These are phyloP conservation scores for Pseudomyrmex cubaensis DNA, from an alignment of 1,140 invertebrate species.

Conservation along the genomic window DNA sequence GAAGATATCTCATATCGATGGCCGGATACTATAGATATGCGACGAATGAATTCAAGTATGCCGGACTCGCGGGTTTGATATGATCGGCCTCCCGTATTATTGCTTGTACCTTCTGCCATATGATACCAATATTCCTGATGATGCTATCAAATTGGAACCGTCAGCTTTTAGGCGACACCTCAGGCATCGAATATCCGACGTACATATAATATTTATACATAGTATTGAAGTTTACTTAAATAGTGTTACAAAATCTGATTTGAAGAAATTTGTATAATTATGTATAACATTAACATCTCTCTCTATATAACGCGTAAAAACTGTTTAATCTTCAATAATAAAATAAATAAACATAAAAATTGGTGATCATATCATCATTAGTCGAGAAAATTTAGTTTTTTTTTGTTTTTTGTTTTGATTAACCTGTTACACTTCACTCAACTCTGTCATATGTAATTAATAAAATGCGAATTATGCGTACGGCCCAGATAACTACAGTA, in stretches of 20 bases:
- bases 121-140: conserved; percentile 80
- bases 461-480: conserved; percentile 41
- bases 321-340: no score
- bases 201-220: not conserved
- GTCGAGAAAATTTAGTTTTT: no score
- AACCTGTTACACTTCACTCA: no score
- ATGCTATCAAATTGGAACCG: conserved; percentile 58
- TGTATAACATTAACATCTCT: not conserved
- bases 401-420: no score
- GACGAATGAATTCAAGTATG: conserved; percentile 83
- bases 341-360: no score
- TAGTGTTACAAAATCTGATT: no score
- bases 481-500: conserved; percentile 1
- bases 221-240: no score
- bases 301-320: no score
- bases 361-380: no score
- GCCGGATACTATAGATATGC: conserved; percentile 84
- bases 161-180: conserved; percentile 29
- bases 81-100: conserved; percentile 80
- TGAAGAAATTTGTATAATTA: no score
- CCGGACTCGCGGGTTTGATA: conserved; percentile 79
- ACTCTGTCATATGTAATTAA: not conserved
- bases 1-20: conserved; percentile 84
- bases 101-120: conserved; percentile 77
- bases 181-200: conserved; percentile 5